phyloP scores from a whole-genome alignment of 1,140 invertebrate species.

The Lanistes nyassanus region DNA sequence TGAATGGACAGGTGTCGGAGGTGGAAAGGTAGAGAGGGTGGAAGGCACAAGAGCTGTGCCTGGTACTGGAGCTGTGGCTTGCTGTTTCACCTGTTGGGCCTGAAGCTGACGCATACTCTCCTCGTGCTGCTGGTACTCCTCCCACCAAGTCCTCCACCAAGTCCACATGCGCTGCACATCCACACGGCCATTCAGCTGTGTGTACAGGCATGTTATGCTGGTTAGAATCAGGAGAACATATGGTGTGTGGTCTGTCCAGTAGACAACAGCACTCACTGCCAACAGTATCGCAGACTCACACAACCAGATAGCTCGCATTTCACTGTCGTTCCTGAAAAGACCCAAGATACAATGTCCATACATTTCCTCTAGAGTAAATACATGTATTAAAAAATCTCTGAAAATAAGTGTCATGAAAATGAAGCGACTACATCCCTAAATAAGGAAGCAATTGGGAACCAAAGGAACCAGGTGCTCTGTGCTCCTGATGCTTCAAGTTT shows the following conservation, averaged over 20 bases:
- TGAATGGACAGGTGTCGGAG: neutral
- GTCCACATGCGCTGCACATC: conserved; percentile 44
- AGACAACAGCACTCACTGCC: conserved; percentile 45
- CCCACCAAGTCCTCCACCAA: conserved; percentile 51
- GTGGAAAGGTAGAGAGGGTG: conserved; percentile 5
- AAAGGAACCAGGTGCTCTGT: too few relatives aligned
- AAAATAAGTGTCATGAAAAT: too few relatives aligned
- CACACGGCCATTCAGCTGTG: conserved; percentile 49
- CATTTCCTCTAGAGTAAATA: too few relatives aligned
- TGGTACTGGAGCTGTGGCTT: conserved; percentile 13
- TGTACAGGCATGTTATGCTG: conserved; percentile 53
- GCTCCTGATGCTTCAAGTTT: too few relatives aligned
- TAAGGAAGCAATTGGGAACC: too few relatives aligned
- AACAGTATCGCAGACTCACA: conserved; percentile 54
- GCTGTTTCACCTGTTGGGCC: conserved; percentile 37
- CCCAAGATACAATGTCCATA: too few relatives aligned
- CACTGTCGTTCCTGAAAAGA: conserved; percentile 52
- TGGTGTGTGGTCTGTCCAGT: conserved; percentile 56
- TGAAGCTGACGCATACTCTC: conserved; percentile 57
- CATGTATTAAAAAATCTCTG: too few relatives aligned
- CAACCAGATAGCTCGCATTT: conserved; percentile 62
- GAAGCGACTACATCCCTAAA: too few relatives aligned
- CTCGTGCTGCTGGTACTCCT: conserved; percentile 62
- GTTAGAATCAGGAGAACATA: conserved; percentile 52
- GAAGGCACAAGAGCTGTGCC: neutral